phyloP scores from a whole-genome alignment of 2,888 invertebrate species.

The Tanytarsus gracilentus region DNA sequence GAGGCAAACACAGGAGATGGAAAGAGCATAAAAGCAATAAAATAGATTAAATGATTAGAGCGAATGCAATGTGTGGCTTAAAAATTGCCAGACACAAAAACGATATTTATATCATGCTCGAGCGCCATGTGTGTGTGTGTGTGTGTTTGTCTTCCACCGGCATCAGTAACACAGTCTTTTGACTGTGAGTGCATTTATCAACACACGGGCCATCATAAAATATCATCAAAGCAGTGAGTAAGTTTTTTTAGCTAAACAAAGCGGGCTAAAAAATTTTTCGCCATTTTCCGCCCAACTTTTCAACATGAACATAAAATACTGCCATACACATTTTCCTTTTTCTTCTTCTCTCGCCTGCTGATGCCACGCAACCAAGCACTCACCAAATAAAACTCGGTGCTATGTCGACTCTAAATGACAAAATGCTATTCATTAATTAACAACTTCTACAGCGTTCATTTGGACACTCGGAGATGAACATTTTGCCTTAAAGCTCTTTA shows the following conservation, averaged over 20 bases:
- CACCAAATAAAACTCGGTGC: too few relatives aligned
- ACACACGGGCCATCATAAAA: not conserved
- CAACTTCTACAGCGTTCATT: not conserved
- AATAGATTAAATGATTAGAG: conserved; percentile 26
- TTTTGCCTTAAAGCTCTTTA: too few relatives aligned
- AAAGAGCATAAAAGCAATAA: conserved; percentile 3
- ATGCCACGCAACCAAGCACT: not conserved
- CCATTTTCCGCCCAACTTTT: not conserved
- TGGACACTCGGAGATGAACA: too few relatives aligned
- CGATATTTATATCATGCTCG: not conserved
- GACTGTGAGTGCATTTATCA: not conserved
- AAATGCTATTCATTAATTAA: conserved; percentile 25
- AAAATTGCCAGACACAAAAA: conserved; percentile 17
- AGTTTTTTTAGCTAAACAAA: not conserved
- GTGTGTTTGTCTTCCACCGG: not conserved
- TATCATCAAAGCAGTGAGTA: not conserved
- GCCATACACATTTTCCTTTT: not conserved
- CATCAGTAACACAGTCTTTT: too few relatives aligned
- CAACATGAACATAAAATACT: not conserved
- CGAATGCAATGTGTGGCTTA: conserved; percentile 1
- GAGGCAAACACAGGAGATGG: not conserved
- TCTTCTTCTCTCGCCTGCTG: not conserved
- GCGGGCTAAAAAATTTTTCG: too few relatives aligned
- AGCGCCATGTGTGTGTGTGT: conserved; percentile 2
- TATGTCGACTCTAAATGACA: too few relatives aligned